A percentile compares a stretch with the other conserved stretches of the same genome.
Conservation (phyloP, 2,888 invertebrate species). For the Eupeodes latifasciatus region DNA sequence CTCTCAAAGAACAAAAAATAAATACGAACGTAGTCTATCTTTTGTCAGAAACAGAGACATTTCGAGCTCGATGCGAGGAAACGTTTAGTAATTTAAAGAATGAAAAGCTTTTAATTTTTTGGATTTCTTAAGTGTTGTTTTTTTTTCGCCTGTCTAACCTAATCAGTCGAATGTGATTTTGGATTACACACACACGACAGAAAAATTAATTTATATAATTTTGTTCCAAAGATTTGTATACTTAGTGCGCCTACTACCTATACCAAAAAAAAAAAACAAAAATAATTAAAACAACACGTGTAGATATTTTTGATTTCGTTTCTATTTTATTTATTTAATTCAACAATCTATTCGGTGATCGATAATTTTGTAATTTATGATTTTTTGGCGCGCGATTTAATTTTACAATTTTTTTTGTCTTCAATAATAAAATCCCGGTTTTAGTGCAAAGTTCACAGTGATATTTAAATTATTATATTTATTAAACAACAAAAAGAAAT, state of each 20-base stretch:
- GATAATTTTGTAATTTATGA: conserved; percentile 26
- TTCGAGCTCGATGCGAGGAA: conserved; percentile 31
- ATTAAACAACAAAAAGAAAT: conserved; percentile 9
- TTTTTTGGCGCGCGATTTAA: conserved; percentile 67
- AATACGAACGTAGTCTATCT: conserved; percentile 20
- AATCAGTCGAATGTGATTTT: conserved; percentile 68
- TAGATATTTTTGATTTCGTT: conserved; percentile 26
- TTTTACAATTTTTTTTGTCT: neutral
- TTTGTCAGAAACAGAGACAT: conserved; percentile 7
- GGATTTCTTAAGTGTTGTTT: conserved; percentile 48
- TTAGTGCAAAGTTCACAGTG: conserved; percentile 70
- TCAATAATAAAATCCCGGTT: conserved; percentile 16
- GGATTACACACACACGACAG: conserved; percentile 34
- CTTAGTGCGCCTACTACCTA: conserved; percentile 55
- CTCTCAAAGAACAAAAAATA: conserved; percentile 57
- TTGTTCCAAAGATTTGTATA: conserved; percentile 66
- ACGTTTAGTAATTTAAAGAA: conserved; percentile 3
- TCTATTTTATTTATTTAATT: conserved; percentile 46
- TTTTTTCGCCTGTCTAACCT: conserved; percentile 36
- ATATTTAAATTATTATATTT: conserved; percentile 54
- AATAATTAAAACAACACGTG: conserved; percentile 34
- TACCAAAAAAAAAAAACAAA: conserved; percentile 54
- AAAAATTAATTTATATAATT: conserved; percentile 17
- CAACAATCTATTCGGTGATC: conserved; percentile 35
- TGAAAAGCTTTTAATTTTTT: conserved; percentile 22